A percentile compares a stretch with the other conserved stretches of the same genome.
phyloP scores from a whole-genome alignment of 2,888 invertebrate genomes.

The Malthinus seriepunctatus region DNA sequence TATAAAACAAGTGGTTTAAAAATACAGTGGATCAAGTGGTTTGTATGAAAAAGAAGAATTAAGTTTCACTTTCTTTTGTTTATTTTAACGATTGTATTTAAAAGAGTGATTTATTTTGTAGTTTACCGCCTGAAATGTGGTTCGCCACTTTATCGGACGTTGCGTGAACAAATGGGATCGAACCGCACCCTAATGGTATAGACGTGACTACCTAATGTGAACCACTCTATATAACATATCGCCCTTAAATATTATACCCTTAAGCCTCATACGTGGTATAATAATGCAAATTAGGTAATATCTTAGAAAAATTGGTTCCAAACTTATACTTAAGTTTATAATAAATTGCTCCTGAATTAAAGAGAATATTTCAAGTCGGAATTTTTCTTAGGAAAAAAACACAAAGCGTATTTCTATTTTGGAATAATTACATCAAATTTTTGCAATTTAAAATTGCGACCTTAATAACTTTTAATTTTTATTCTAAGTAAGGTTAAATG shows the following conservation, averaged over 20 bases:
- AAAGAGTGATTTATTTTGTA: slow-evolving; percentile 41
- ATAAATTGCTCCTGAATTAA: background rate
- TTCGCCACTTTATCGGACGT: slow-evolving; percentile 41
- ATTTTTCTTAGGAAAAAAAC: background rate
- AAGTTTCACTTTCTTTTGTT: slow-evolving; percentile 27
- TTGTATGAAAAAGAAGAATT: background rate
- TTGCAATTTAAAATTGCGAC: slow-evolving; percentile 1
- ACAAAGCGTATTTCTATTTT: background rate
- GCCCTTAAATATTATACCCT: slow-evolving; percentile 33
- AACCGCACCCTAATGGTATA: slow-evolving; percentile 44
- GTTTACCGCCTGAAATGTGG: slow-evolving; percentile 39
- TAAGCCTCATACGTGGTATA: slow-evolving; percentile 31
- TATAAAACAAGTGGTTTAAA: slow-evolving; percentile 42
- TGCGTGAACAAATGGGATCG: slow-evolving; percentile 44
- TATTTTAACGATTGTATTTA: slow-evolving; percentile 32
- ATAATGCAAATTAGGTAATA: slow-evolving; percentile 32
- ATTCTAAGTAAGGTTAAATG: background rate
- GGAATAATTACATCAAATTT: background rate
- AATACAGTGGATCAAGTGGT: slow-evolving; percentile 30
- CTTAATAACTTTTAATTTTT: background rate
- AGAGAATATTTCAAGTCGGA: background rate
- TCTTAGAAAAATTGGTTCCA: slow-evolving; percentile 16
- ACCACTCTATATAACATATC: slow-evolving; percentile 32
- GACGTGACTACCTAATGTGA: slow-evolving; percentile 45
- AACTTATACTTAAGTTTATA: background rate